phyloP scores from a whole-genome alignment of 2,888 invertebrate species.

The Pilophorus perplexus region DNA sequence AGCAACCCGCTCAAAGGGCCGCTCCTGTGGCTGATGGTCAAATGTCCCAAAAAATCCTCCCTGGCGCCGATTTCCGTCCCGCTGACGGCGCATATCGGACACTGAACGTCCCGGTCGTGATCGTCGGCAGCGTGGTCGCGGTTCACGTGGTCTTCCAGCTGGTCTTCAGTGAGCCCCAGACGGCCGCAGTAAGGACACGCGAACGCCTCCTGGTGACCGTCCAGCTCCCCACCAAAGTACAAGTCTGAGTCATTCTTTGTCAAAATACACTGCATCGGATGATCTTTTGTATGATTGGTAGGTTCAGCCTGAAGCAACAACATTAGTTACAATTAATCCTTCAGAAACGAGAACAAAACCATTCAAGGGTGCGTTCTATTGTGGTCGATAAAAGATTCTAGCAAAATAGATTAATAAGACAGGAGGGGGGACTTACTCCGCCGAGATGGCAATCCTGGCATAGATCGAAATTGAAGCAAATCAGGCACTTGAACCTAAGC shows the following conservation, averaged over 20 bases:
- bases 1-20: slow-evolving; percentile 1
- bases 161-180: slow-evolving; percentile 90
- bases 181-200: slow-evolving; percentile 96
- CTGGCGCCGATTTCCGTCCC: not conserved
- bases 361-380: slow-evolving; percentile 3
- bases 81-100: slow-evolving; percentile 83
- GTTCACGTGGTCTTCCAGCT: slow-evolving; percentile 83
- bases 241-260: slow-evolving; percentile 93
- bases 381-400: slow-evolving; percentile 8
- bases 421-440: slow-evolving; percentile 21
- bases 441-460: slow-evolving; percentile 83
- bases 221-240: slow-evolving; percentile 84
- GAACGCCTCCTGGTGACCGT: slow-evolving; percentile 76
- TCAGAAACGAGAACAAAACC: not conserved
- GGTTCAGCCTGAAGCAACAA: slow-evolving; percentile 2
- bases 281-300: slow-evolving; percentile 76
- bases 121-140: slow-evolving; percentile 79
- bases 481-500: slow-evolving; percentile 95
- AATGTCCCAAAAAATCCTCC: slow-evolving; percentile 17
- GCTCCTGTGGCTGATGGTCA: slow-evolving; percentile 5
- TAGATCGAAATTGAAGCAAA: slow-evolving; percentile 97
- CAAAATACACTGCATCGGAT: slow-evolving; percentile 98
- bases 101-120: slow-evolving; percentile 84
- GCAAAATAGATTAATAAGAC: no score
- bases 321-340: no score